Percentiles rank a stretch among this genome's conserved stretches.
Conservation (phyloP, 2,888 invertebrate genomes). For the Heliconius cydno region DNA sequence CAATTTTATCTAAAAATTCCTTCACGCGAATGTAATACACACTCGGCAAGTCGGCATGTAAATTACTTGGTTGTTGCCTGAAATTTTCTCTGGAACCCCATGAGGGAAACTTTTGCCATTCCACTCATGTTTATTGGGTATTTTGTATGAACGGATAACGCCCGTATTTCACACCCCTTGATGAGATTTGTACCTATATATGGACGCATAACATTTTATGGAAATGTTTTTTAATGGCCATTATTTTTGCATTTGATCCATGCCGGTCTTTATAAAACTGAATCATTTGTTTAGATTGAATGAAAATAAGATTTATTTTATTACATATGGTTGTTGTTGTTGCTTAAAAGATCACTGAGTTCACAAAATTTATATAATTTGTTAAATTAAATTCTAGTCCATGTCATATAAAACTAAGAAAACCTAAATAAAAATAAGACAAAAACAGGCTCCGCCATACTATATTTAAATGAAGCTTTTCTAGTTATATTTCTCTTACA, state of each 20-base stretch:
- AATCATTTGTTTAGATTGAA: too few species aligned
- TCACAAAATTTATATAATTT: too few species aligned
- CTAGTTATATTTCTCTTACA: neutral
- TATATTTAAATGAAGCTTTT: neutral
- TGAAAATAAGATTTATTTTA: neutral
- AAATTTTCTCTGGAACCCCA: neutral
- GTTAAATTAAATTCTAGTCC: too few species aligned
- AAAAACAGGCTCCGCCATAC: too few species aligned
- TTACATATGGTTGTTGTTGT: neutral
- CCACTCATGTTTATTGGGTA: slow-evolving; percentile 20
- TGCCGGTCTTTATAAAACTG: too few species aligned
- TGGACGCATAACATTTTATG: neutral
- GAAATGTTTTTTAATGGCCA: neutral
- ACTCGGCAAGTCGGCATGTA: slow-evolving; percentile 16
- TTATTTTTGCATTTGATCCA: neutral
- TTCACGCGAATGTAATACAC: slow-evolving; percentile 11
- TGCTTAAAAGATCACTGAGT: too few species aligned
- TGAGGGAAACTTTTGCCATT: slow-evolving; percentile 11
- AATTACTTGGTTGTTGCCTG: slow-evolving; percentile 17
- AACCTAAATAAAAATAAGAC: neutral
- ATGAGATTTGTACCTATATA: neutral
- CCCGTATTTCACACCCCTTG: slow-evolving; percentile 26
- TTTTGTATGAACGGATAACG: slow-evolving; percentile 44
- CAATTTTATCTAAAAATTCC: slow-evolving; percentile 11
- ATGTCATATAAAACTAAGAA: too few species aligned